These are phyloP conservation scores for Nibea coibor DNA, from an alignment of 2,113 vertebrate species.

Conservation along the genomic window DNA sequence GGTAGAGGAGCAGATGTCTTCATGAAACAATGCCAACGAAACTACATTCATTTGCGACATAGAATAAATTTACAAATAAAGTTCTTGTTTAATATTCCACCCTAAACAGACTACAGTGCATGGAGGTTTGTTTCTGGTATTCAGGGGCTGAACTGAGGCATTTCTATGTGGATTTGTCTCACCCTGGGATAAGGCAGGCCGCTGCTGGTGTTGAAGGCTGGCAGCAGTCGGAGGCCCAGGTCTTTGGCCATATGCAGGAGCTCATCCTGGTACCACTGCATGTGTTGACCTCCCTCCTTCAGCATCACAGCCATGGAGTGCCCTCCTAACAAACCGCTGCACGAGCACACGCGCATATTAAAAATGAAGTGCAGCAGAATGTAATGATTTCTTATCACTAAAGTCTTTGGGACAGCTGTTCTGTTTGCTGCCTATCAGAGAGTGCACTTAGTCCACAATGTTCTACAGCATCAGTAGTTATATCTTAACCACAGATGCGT, in stretches of 20 bases:
- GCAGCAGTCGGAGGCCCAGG: slow-evolving; percentile 92
- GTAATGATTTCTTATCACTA: background rate
- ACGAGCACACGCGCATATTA: background rate
- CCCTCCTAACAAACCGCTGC: slow-evolving; percentile 94
- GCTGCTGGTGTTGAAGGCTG: slow-evolving; percentile 98
- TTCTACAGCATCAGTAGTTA: background rate
- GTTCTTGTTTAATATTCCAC: background rate
- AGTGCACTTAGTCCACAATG: background rate
- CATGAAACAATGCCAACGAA: background rate
- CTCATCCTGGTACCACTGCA: slow-evolving; percentile 97
- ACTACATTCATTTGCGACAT: background rate
- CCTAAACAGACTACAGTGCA: background rate
- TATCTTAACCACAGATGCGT: background rate
- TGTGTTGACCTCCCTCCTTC: slow-evolving; percentile 91
- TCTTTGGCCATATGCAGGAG: slow-evolving; percentile 97
- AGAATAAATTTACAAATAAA: background rate
- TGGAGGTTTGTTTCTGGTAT: background rate
- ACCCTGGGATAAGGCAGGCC: slow-evolving; percentile 98
- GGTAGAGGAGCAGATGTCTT: background rate
- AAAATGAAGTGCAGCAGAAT: background rate
- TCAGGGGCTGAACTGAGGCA: too few species aligned
- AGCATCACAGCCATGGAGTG: slow-evolving; percentile 97
- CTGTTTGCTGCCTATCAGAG: background rate
- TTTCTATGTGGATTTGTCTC: slow-evolving; percentile 70
- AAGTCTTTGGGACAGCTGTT: background rate